Percentiles rank a stretch among this genome's conserved stretches.
Conservation (phyloP, 2,113 vertebrate genomes). For the Acrocephalus arundinaceus region DNA sequence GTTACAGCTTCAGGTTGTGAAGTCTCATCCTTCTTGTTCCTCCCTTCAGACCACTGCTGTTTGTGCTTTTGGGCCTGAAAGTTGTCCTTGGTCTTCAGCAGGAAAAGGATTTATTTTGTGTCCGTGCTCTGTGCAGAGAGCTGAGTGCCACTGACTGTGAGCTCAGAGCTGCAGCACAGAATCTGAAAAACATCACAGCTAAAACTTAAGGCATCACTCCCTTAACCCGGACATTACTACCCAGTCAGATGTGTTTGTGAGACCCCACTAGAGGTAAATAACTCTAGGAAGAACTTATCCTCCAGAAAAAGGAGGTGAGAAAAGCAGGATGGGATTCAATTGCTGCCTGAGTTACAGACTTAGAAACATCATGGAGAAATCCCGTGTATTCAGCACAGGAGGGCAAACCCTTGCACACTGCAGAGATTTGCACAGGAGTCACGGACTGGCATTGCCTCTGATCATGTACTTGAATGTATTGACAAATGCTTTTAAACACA, state of each 20-base stretch:
- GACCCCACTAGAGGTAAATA: neutral
- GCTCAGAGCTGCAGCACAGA: too few species aligned
- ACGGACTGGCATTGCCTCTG: neutral
- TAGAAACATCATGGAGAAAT: neutral
- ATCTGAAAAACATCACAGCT: too few species aligned
- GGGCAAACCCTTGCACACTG: neutral
- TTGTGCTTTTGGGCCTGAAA: too few species aligned
- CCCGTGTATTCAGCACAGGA: neutral
- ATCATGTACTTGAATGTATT: neutral
- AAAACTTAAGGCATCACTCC: neutral
- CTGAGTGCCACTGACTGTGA: too few species aligned
- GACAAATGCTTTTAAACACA: slow-evolving; percentile 11
- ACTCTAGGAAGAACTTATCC: neutral
- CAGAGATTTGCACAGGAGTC: neutral
- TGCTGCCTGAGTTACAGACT: neutral
- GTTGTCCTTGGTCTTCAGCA: too few species aligned
- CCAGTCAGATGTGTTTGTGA: neutral
- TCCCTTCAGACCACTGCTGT: too few species aligned
- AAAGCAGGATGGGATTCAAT: neutral
- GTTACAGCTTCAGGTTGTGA: too few species aligned
- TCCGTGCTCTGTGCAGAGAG: too few species aligned
- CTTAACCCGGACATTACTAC: neutral
- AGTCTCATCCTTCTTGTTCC: too few species aligned
- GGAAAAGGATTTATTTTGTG: too few species aligned
- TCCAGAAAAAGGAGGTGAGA: neutral